Conservation (phyloP, 2,888 invertebrate genomes). For the Lochmaea capreae region DNA sequence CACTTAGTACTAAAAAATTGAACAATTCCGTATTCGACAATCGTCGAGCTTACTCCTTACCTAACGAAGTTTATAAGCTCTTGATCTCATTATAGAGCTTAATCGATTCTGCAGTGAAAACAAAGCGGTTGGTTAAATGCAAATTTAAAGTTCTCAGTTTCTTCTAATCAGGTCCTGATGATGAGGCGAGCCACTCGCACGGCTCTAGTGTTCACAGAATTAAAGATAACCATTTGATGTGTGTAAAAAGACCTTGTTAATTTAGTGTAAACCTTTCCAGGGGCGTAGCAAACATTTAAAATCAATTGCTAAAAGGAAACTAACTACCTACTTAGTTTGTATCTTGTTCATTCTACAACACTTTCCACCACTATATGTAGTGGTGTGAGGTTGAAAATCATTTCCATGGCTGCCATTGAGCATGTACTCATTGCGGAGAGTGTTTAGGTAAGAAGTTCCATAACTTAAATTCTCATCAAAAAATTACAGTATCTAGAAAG, state of each 20-base stretch:
- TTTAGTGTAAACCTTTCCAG: constrained; percentile 37
- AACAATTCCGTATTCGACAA: no score
- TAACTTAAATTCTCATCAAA: no score
- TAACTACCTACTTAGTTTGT: no score
- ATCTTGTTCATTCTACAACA: no score
- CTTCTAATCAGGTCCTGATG: constrained; percentile 46
- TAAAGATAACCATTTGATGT: constrained; percentile 48
- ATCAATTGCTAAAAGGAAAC: background rate
- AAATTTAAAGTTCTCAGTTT: constrained; percentile 48
- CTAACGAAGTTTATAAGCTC: background rate
- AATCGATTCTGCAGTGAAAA: constrained; percentile 21
- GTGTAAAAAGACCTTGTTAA: constrained; percentile 51
- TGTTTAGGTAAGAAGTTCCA: no score
- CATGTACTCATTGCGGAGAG: no score
- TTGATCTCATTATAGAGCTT: constrained; percentile 10
- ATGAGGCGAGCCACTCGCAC: constrained; percentile 37
- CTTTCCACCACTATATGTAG: no score
- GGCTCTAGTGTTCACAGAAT: constrained; percentile 43
- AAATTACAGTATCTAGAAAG: no score
- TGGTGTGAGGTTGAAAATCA: no score
- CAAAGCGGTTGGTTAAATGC: constrained; percentile 46
- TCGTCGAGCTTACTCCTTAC: background rate
- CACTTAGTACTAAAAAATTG: no score
- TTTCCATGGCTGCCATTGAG: no score
- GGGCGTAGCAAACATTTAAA: background rate